Conservation (phyloP, 2,113 vertebrate species). For the Vulpes vulpes region DNA sequence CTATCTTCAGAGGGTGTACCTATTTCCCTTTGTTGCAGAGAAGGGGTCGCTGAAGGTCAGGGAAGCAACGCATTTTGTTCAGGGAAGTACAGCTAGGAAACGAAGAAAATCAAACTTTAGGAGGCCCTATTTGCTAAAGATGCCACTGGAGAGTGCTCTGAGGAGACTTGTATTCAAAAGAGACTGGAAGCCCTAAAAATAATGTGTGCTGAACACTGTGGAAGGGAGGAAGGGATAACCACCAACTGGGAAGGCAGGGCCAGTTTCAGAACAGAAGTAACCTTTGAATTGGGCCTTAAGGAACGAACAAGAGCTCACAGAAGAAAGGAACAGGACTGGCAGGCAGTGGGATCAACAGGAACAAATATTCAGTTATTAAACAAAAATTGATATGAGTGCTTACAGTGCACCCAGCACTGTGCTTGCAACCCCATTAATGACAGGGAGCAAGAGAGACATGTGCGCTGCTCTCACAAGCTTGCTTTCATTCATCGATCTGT, state of each 20-base stretch:
- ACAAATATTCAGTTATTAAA: not conserved
- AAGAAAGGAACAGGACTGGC: not conserved
- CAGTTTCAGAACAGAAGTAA: not conserved
- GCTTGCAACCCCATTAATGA: not conserved
- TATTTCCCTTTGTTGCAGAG: not conserved
- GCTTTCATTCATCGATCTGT: not conserved
- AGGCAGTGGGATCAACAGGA: not conserved
- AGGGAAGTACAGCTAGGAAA: not conserved
- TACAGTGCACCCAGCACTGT: accelerated
- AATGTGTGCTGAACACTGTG: not conserved
- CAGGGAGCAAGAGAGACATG: not conserved
- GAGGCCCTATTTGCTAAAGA: not conserved
- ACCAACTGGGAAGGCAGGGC: not conserved
- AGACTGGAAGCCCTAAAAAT: not conserved
- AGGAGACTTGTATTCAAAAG: not conserved
- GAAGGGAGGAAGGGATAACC: not conserved
- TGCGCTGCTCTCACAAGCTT: accelerated
- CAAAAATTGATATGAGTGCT: not conserved
- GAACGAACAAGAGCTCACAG: not conserved
- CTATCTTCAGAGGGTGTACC: not conserved
- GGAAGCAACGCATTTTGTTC: not conserved
- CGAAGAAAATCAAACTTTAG: not conserved
- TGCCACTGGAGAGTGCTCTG: not conserved
- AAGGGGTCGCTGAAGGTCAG: not conserved
- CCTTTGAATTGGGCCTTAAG: not conserved